A percentile compares a stretch with the other conserved stretches of the same genome.
phyloP scores from a whole-genome alignment of 2,888 invertebrate species.

The Lasioglossum calceatum region DNA sequence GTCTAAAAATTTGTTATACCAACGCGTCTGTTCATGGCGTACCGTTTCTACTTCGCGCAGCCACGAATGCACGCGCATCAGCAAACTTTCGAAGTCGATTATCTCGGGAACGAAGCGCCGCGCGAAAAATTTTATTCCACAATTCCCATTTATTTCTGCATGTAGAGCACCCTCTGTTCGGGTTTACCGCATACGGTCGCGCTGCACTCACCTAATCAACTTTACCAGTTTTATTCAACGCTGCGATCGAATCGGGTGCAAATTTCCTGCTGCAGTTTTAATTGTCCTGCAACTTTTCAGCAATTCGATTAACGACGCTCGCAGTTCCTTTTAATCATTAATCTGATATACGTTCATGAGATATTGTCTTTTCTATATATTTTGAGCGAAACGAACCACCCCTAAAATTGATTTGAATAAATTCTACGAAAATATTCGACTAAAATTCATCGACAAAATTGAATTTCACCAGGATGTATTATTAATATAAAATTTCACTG shows the following conservation, averaged over 20 bases:
- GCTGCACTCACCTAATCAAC: neutral
- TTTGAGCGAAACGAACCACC: no score
- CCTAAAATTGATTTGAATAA: no score
- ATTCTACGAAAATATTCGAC: no score
- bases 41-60: neutral
- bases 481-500: no score
- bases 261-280: neutral
- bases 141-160: neutral
- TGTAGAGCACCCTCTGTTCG: neutral
- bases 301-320: neutral
- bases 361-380: neutral
- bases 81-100: slow-evolving; percentile 8
- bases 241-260: neutral
- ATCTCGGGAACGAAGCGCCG: neutral
- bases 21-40: neutral
- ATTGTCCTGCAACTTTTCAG: neutral
- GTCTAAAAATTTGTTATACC: neutral
- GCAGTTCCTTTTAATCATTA: no score
- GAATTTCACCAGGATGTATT: no score
- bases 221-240: neutral
- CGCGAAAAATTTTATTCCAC: neutral
- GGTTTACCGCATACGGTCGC: neutral
- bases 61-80: neutral
- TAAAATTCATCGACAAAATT: no score
- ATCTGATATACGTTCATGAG: neutral